Base-by-base conservation (phyloP, 1,140 invertebrate species). In the Drosophila tristis region DNA sequence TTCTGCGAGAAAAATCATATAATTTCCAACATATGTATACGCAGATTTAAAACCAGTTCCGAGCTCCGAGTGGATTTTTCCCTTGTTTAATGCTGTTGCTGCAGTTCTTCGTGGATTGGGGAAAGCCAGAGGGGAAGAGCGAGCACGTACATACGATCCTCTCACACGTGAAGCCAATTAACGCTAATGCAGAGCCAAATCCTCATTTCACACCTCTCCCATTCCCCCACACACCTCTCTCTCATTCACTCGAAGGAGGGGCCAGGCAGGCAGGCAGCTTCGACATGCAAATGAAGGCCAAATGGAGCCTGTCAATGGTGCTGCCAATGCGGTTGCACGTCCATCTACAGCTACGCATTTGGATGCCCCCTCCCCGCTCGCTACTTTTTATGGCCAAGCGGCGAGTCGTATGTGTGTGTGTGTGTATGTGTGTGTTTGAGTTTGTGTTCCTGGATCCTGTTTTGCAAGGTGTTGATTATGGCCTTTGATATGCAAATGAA, bases 401-500 rank as follows among this genome's bases (percentile, higher is more conserved):
- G 53, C 58, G 45, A 44, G 59, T 31, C 20, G 43, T 57, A 7
- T 53, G 13, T 42, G 53, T 25, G 42, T 61, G 8, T 53, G 35
- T 26, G 61, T 53, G 29, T 58, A 58, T 55, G 50, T 39, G 39
- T 39, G n/a, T 23, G 23, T 42, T 44, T 60, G 60, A 64, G 3
- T 65, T 44, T 60, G 60, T 68, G 3, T 65, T 61, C 45, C 54
- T 50, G 74, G 74, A 81, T 60, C 44, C 68, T 65, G 74, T 47
- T 84, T 84, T 67, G 74, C 56, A 89, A 89, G 79, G 84, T 89
- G 84, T 80, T 89, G 84, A 89, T 89, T 89, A 89, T 84, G 84
- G 84, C 84, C 80, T 89, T 89, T 89, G 84, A 89, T 89, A 89
- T 89, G 84, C 84, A 89, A 89, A 89, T 89, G 84, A 87, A 87